phyloP scores from a whole-genome alignment of 2,113 vertebrate genomes.

The Seriola rivoliana region DNA sequence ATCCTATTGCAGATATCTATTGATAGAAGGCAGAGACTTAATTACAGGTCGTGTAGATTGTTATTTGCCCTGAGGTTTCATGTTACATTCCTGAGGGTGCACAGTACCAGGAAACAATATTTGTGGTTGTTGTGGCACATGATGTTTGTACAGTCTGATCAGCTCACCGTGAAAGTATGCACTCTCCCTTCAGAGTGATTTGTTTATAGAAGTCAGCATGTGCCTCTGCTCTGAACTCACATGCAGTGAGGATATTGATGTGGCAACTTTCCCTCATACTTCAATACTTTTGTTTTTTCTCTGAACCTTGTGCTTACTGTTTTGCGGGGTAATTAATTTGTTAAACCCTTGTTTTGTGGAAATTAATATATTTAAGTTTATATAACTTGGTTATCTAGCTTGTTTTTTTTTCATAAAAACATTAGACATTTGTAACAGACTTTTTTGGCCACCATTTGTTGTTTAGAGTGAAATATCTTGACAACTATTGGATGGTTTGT shows the following conservation, averaged over 20 bases:
- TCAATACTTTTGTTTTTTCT: not conserved
- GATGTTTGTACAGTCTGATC: slow-evolving; percentile 38
- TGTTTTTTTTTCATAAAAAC: not conserved
- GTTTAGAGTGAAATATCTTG: too few species aligned
- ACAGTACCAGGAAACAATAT: not conserved
- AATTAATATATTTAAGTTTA: not conserved
- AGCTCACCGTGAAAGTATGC: not conserved
- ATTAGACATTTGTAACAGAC: not conserved
- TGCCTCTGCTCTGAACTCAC: not conserved
- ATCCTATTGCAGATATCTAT: slow-evolving; percentile 1
- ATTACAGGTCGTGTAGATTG: not conserved
- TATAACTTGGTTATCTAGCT: not conserved
- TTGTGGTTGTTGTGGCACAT: slow-evolving; percentile 7
- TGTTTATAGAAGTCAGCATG: slow-evolving; percentile 24
- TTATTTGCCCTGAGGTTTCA: slow-evolving; percentile 17
- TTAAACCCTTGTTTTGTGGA: not conserved
- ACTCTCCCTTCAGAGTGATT: not conserved
- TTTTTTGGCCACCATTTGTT: not conserved
- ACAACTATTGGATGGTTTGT: too few species aligned
- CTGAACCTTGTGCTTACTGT: not conserved
- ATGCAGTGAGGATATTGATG: not conserved
- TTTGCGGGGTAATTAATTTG: not conserved
- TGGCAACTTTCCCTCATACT: not conserved
- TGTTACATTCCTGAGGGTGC: slow-evolving; percentile 17
- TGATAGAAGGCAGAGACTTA: not conserved